Evolutionary conservation across 1,140 invertebrate species (phyloP), one percentile per base, ranked within the genome.

Genomic region (Macrosteles quadrilineatus): DNA sequence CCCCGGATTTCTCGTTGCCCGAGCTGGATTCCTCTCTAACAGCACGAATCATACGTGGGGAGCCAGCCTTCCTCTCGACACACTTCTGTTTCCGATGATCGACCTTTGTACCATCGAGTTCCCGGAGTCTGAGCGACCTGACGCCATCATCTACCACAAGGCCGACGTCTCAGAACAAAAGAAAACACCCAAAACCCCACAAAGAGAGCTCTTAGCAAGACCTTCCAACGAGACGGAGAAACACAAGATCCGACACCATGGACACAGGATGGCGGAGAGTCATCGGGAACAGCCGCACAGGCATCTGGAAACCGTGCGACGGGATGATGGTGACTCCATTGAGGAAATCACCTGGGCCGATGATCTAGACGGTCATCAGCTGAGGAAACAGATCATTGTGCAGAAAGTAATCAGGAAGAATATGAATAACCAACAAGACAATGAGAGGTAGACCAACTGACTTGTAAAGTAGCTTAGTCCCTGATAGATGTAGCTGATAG

Each of bases 41-140:
- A 43, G 40, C 43, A 25, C 57, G n/a, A 29, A 64, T 11, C 30
- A 50, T n/a, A 40, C 69, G 17, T 29, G 17, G 11, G 53, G 67
- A 11, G 6, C 3, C 29, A 43, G 59, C 27, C 53, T 66, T 47
- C 43, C 65, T 69, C 36, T 73, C 21, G 40, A 73, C 53, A 36
- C 62, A 31, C 55, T 64, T 36, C 63, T 70, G 68, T 73, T 73
- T 50, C 75, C 75, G 2, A 73, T 75, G 32, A 67, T 76, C 17
- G 75, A 76, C 55, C 53, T 76, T 30, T 73, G 71, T 36, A 75
- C 74, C 2, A 45, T 76, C 17, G 74, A 76, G 65, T 43, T 73
- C 1, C 71, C 75, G 4, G 71, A 73, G 6, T 70, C 70, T 11
- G 74, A 73, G 23, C 66, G 14, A 0, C 1, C 68, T 1, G 68